Conservation (phyloP, 2,888 invertebrate species). For the Cantharis flavilabris region DNA sequence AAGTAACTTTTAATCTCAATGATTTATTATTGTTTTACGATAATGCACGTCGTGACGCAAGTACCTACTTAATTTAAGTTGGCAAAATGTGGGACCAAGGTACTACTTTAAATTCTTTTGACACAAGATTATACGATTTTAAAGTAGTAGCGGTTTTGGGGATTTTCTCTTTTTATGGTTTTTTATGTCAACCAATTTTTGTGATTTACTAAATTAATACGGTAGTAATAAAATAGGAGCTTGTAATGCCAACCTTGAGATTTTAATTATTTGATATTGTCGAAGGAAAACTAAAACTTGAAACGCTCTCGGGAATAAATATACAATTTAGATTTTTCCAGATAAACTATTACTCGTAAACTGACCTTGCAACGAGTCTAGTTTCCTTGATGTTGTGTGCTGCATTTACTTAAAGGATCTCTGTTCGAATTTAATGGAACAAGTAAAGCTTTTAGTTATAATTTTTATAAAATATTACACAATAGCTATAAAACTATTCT, state of each 20-base stretch:
- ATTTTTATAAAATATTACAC: constrained; percentile 3
- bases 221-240: background rate
- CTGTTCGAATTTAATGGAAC: background rate
- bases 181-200: background rate
- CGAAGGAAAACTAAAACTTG: background rate
- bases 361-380: background rate
- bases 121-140: background rate
- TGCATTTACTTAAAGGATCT: background rate
- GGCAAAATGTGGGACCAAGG: background rate
- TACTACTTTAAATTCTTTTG: background rate
- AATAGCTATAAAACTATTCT: constrained; percentile 2
- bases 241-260: background rate
- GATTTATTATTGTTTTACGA: background rate
- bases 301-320: background rate
- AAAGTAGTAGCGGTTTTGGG: background rate
- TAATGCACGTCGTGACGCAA: background rate
- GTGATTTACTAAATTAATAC: background rate
- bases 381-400: background rate
- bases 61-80: background rate
- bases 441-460: background rate
- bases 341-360: background rate
- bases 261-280: background rate
- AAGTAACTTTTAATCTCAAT: background rate
- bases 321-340: background rate
- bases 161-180: background rate